Conservation (phyloP, 2,797 vertebrate species). For the Clamator glandarius region DNA sequence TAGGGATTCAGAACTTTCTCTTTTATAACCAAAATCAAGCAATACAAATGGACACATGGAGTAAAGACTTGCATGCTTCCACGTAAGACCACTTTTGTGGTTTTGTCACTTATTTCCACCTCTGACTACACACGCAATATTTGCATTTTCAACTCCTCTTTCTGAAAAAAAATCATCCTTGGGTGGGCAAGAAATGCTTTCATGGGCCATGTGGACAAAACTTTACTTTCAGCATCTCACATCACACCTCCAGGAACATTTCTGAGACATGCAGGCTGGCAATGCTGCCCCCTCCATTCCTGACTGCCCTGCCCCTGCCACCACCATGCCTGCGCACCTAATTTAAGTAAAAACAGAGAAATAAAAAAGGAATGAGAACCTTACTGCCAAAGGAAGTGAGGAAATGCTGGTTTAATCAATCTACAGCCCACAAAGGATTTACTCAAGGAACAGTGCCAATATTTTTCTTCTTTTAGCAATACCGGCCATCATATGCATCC, state of each 20-base stretch:
- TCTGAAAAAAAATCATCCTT: neutral
- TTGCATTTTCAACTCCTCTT: neutral
- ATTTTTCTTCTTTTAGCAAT: neutral
- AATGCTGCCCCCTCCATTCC: neutral
- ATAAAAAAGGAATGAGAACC: neutral
- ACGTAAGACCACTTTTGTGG: neutral
- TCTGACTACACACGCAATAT: neutral
- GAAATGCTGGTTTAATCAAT: neutral
- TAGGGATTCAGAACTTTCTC: neutral
- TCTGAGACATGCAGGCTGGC: accelerated
- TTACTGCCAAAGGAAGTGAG: neutral
- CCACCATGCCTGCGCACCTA: neutral
- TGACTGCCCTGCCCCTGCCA: neutral
- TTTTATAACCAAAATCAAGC: neutral
- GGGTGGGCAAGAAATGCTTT: neutral
- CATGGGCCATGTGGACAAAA: neutral
- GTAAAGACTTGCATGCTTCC: neutral
- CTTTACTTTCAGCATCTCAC: neutral
- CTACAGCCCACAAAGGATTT: neutral
- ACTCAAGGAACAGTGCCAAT: accelerated
- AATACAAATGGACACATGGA: neutral
- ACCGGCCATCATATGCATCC: neutral
- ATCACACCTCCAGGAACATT: neutral
- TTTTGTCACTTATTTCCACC: neutral
- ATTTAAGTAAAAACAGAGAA: neutral